These are phyloP conservation scores for Subacronicta megacephala DNA, from an alignment of 2,888 invertebrate genomes.

Conservation along the genomic window DNA sequence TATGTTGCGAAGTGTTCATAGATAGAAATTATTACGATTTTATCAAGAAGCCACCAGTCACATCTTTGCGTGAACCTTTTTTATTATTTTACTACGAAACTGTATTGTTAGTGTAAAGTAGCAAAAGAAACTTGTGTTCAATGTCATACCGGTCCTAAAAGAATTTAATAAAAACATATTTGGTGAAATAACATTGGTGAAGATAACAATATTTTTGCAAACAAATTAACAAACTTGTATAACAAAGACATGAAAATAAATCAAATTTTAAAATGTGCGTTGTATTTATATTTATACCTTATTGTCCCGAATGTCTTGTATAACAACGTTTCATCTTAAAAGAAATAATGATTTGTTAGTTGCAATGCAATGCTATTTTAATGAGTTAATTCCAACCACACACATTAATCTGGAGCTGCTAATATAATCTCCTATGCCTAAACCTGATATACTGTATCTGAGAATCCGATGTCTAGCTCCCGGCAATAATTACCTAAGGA, in stretches of 20 bases:
- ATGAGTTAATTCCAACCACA: too few species aligned
- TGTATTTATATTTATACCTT: too few species aligned
- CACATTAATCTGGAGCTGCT: too few species aligned
- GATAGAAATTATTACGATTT: constrained; percentile 37
- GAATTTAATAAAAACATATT: constrained; percentile 41
- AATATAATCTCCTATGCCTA: too few species aligned
- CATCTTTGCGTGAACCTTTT: constrained; percentile 52
- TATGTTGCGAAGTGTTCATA: constrained; percentile 48
- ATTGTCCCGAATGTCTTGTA: too few species aligned
- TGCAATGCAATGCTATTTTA: too few species aligned
- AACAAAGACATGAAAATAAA: constrained; percentile 76
- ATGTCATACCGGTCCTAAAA: constrained; percentile 31
- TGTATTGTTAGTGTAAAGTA: constrained; percentile 48
- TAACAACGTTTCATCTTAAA: too few species aligned
- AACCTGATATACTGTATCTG: too few species aligned
- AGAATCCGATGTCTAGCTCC: too few species aligned
- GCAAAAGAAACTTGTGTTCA: constrained; percentile 59
- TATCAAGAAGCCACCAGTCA: constrained; percentile 43
- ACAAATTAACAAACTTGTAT: constrained; percentile 80
- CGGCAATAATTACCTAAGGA: too few species aligned
- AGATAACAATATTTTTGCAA: constrained; percentile 83
- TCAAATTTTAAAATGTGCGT: constrained; percentile 65
- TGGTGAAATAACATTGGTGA: constrained; percentile 55
- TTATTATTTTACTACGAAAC: constrained; percentile 46
- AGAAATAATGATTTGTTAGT: too few species aligned